Conservation (phyloP, 2,113 vertebrate species). For the Rhizomys pruinosus region DNA sequence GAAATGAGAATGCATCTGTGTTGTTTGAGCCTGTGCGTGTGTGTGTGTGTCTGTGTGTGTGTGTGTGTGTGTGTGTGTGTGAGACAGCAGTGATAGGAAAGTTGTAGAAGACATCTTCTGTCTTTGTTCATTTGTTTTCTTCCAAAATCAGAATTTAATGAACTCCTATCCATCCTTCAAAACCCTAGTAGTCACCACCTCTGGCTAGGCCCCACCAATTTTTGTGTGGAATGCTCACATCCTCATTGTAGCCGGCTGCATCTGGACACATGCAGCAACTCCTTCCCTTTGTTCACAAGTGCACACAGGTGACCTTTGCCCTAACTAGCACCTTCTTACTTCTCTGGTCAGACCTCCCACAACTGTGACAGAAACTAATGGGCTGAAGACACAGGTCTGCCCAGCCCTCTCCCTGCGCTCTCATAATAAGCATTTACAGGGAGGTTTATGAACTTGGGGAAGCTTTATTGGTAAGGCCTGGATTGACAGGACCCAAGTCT, state of each 20-base stretch:
- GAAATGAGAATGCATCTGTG: background rate
- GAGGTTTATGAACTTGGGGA: background rate
- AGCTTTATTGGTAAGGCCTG: background rate
- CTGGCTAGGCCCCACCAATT: background rate
- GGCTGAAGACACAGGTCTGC: background rate
- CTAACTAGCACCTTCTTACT: background rate
- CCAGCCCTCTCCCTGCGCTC: background rate
- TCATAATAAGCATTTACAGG: background rate
- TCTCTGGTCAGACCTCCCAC: background rate
- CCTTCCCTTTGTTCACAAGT: no score
- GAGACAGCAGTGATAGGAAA: no score
- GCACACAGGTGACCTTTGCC: background rate
- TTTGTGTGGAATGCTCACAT: background rate
- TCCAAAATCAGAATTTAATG: background rate
- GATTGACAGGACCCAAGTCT: background rate
- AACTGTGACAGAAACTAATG: background rate
- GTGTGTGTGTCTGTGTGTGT: no score
- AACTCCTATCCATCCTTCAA: background rate
- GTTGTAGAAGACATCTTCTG: background rate
- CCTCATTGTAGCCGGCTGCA: background rate
- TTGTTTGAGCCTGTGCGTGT: background rate
- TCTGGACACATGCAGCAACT: background rate
- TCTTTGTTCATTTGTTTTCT: background rate
- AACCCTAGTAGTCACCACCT: background rate
- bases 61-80: no score